Percentiles rank a stretch among this genome's conserved stretches.
Evolutionary conservation across 2,113 vertebrate species (phyloP).

Genomic region (Cephalopterus ornatus): DNA sequence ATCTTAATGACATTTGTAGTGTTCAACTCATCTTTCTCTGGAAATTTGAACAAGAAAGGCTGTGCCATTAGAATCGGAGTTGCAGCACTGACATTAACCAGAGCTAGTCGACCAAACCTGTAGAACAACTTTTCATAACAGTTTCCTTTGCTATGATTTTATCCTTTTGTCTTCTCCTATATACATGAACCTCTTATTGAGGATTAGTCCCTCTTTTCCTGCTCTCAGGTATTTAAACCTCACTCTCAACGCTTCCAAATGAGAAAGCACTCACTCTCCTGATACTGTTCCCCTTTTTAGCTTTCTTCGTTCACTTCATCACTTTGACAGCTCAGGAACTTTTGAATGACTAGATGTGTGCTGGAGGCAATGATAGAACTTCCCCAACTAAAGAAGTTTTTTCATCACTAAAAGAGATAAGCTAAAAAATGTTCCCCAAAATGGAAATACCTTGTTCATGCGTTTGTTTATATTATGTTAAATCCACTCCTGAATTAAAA

Average conservation of each 20-base stretch:
- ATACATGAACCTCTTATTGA: not conserved
- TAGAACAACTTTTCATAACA: not conserved
- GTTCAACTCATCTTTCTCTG: not conserved
- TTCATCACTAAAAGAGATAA: not conserved
- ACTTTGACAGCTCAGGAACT: not conserved
- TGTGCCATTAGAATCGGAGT: not conserved
- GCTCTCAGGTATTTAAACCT: not conserved
- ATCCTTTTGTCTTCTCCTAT: not conserved
- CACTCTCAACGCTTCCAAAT: not conserved
- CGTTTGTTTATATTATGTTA: not conserved
- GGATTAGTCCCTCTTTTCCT: not conserved
- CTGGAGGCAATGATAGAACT: not conserved
- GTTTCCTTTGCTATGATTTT: not conserved
- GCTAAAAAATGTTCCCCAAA: not conserved
- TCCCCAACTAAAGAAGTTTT: too few relatives aligned
- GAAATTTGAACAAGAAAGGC: not conserved
- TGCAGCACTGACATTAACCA: not conserved
- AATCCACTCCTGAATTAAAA: not conserved
- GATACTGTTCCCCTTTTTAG: not conserved
- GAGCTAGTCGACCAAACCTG: not conserved
- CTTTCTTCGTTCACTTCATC: not conserved
- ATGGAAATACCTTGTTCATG: not conserved
- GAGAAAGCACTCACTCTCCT: not conserved
- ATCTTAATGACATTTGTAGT: not conserved
- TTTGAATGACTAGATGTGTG: not conserved